These are phyloP conservation scores for Conus canariensis DNA, from an alignment of 2,888 invertebrate species.

Conservation along the genomic window DNA sequence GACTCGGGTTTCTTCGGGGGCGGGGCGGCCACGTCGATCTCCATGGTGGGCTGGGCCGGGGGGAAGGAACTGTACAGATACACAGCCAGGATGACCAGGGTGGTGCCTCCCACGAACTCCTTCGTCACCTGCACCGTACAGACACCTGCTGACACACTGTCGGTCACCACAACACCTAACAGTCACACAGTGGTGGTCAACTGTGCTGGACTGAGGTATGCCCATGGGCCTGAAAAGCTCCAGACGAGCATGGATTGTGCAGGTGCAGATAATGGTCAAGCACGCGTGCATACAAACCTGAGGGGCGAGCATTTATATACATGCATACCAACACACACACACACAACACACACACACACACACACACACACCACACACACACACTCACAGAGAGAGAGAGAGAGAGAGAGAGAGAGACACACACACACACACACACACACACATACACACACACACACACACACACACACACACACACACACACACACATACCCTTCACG, in stretches of 20 bases:
- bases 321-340: too few species aligned
- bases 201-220: too few species aligned
- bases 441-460: background rate
- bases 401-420: background rate
- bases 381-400: background rate
- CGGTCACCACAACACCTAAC: too few species aligned
- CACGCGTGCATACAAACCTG: background rate
- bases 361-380: background rate
- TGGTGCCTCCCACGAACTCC: conserved; percentile 91
- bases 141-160: background rate
- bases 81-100: conserved; percentile 94
- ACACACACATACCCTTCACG: background rate
- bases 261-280: too few species aligned
- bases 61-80: conserved; percentile 86
- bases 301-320: too few species aligned
- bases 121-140: conserved; percentile 82
- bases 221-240: too few species aligned
- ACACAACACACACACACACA: background rate
- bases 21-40: conserved; percentile 29
- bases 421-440: too few species aligned
- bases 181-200: too few species aligned
- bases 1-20: background rate
- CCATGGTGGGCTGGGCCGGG: background rate
- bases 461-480: background rate
- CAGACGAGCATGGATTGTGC: too few species aligned